Percentiles rank a stretch among this genome's conserved stretches.
These are phyloP conservation scores for Caenorhabditis doughertyi DNA, from an alignment of 2,888 invertebrate genomes.

Conservation along the genomic window DNA sequence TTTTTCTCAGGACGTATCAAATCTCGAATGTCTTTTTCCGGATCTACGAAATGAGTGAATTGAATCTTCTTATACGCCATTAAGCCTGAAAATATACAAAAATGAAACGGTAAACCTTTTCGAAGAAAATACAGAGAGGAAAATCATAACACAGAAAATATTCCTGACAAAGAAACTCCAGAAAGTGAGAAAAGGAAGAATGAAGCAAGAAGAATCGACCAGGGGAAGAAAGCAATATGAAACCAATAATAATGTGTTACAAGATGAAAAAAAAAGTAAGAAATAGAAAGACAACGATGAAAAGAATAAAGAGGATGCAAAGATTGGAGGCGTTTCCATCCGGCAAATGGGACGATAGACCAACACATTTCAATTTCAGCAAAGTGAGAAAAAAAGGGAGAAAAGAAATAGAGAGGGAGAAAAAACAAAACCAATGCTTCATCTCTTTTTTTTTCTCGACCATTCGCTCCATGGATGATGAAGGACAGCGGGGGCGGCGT, in stretches of 20 bases:
- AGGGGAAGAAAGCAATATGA: slow-evolving; percentile 12
- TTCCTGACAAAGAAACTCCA: not conserved
- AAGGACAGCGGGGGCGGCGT: slow-evolving; percentile 10
- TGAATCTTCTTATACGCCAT: slow-evolving; percentile 60
- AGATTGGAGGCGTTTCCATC: slow-evolving; percentile 40
- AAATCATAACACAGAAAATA: not conserved
- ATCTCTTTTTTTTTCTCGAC: slow-evolving; percentile 29
- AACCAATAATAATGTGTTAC: slow-evolving; percentile 59
- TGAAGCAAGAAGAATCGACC: not conserved
- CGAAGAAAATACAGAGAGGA: not conserved
- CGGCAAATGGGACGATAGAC: slow-evolving; percentile 23
- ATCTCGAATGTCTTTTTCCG: slow-evolving; percentile 61
- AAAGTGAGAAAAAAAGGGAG: not conserved
- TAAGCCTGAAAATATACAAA: slow-evolving; percentile 15
- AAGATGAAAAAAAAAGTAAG: slow-evolving; percentile 29
- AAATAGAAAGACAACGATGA: not conserved
- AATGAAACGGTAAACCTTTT: not conserved
- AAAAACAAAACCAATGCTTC: slow-evolving; percentile 49
- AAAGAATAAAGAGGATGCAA: slow-evolving; percentile 3
- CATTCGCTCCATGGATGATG: slow-evolving; percentile 25
- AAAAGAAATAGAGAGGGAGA: not conserved
- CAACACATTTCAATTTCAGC: slow-evolving; percentile 35
- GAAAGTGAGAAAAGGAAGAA: slow-evolving; percentile 5
- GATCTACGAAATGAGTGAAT: slow-evolving; percentile 60
- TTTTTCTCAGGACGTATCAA: slow-evolving; percentile 63